Base-by-base conservation (phyloP, 2,888 invertebrate species). In the Pocota personata region DNA sequence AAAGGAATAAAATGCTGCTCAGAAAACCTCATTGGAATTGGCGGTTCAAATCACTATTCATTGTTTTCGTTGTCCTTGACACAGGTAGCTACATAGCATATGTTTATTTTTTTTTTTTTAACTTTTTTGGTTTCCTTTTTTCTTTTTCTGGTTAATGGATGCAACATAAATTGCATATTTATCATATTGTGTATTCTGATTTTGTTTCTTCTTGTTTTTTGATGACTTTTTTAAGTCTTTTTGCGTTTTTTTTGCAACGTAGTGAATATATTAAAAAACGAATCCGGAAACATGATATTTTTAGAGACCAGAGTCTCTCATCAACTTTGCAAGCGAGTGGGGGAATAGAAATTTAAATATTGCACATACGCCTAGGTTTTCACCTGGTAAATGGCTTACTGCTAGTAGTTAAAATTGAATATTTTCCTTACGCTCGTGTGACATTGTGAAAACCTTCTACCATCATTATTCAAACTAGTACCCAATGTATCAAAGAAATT, bases 11-110 rank as follows among this genome's bases (percentile, higher is more conserved):
- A 60, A 82, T 82, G 86, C 55, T 72, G 72, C 30, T 52, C 21
- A 76, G 76, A 35, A 80, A 66, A 66, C 21, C n/a, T 35, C 46
- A 60, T 19, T 71, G 55, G 60, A 80, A 64, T 76, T 80, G 80
- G 80, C 71, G 72, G 27, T 60, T 77, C 16, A 72, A 86, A 76
- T 77, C 76, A 55, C 40, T 77, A 40, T 82, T 76, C 55, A 77
- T 77, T 86, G 82, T 86, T 77, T 86, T 80, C 40, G 66, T 86
- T 67, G 76, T 82, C 86, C 86, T 86, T 86, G 86, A 86, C 72
- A 82, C 76, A 82, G 86, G 86, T 86, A 84, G 27, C 40, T 40
- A n/a, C n/a, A n/a, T n/a, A 10, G 32, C 32, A 32, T 52, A 24
- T 32, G 27, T 55, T 82, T 16, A n/a, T n/a, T n/a, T n/a, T n/a